Base-by-base conservation (phyloP, 2,113 vertebrate genomes). In the Vidua chalybeata region DNA sequence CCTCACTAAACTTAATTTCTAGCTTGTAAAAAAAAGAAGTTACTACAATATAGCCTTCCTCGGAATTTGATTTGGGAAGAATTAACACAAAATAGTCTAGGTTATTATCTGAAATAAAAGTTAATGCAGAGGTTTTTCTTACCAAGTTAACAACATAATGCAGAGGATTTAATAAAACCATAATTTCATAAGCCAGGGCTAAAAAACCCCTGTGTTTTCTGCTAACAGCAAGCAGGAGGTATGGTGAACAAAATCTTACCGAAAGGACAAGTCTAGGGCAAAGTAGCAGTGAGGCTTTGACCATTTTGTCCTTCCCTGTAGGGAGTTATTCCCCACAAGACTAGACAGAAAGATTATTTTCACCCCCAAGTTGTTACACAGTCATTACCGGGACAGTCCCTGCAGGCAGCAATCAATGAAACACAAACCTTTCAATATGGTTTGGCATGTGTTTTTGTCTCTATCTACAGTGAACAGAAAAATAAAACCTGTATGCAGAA, bases 331-430 rank as follows among this genome's bases (percentile, higher is more conserved):
- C 84, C 76, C 92, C 91, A 84, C 49, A 82, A 95, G 85, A 92
- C 68, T 46, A 93, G 91, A 88, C 78, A 95, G 94, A 96, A 91
- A 97, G 95, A 98, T 94, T 85, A 94, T 96, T 96, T 96, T 93
- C 93, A 92, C 76, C 78, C 71, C 80, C 69, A 91, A 30, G 67
- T 87, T 88, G 94, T 95, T 91, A 71, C 87, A 84, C 58, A 74
- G 93, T 82, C 90, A 95, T 97, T 94, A 95, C 56, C 43, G 23
- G 80, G 76, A 93, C 64, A 96, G 95, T 84, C 58, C 24, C 97
- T 84, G 89, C 43, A 94, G 94, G 92, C 59, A 94, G 59, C 85
- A 95, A 97, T 98, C 97, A 96, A 94, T 96, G 94, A 61, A 91
- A 96, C 79, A 90, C 35, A 97, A 93, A 96, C 6, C 35, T 90